Evolutionary conservation across 2,797 vertebrate species (phyloP), one percentile per base, ranked within the genome.

Genomic region (Danio albolineatus): DNA sequence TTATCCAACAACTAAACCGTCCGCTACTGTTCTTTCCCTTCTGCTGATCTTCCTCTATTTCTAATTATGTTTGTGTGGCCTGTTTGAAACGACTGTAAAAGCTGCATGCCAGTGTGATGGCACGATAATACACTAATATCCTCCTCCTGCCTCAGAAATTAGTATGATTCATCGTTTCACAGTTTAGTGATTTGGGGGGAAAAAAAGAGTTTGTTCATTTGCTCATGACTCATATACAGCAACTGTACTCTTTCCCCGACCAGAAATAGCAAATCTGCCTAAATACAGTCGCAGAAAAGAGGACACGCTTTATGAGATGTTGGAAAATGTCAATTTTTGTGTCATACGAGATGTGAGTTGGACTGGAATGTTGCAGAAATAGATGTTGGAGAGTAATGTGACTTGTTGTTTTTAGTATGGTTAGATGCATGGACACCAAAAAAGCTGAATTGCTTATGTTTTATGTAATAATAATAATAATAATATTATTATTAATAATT

Each of bases 181-280:
- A 62, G 69, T 67, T 41, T 38, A 69, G 36, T 73, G 62, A 73
- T 67, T 61, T 39, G 43, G 53, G 69, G 28, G 3, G 2, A 14
- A 48, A 17, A 44, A 60, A 41, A 28, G 2, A 53, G 7, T 16
- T 64, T 73, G 69, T 65, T 64, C n/a, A 53, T 39, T 67, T 54
- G 76, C 77, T 53, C 13, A 6, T 82, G 81, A 82, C 44, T 78
- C 76, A 74, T 56, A 61, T 67, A 57, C 56, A 51, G 43, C 77
- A 56, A 59, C 73, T 78, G 64, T 62, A 75, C 64, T 56, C 21
- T 69, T 77, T 70, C 62, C 70, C 41, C 17, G 67, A 80, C 48
- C 73, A 78, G 10, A 77, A 77, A 69, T 80, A 62, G 57, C 12
- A 13, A 48, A 77, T 16, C 71, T 69, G 39, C 48, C 57, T 69